These are phyloP conservation scores for rat (Rattus norvegicus) DNA, from an alignment of 2,113 vertebrate genomes.

Conservation along the genomic window DNA sequence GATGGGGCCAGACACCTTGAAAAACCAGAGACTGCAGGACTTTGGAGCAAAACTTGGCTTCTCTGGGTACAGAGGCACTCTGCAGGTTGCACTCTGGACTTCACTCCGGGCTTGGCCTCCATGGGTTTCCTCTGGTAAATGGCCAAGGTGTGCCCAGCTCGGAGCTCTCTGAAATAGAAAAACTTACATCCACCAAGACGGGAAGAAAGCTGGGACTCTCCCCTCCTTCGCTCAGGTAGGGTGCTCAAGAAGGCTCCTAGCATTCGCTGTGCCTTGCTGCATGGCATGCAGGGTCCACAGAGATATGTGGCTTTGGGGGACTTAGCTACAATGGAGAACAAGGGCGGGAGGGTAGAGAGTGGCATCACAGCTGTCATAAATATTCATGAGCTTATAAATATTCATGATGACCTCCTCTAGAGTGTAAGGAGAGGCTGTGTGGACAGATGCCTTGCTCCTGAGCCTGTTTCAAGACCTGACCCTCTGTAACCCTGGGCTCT, in stretches of 20 bases:
- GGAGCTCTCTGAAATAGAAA: neutral
- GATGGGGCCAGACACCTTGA: neutral
- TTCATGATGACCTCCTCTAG: neutral
- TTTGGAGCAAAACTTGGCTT: too few species aligned
- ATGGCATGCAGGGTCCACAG: neutral
- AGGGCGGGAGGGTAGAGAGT: constrained; percentile 18
- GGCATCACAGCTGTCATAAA: accelerated
- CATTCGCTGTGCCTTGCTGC: neutral
- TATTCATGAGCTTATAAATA: constrained; percentile 64
- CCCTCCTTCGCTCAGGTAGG: neutral
- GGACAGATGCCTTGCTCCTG: neutral
- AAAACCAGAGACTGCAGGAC: neutral
- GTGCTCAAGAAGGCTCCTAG: neutral
- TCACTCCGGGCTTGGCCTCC: neutral
- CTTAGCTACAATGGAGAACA: neutral
- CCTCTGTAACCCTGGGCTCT: neutral
- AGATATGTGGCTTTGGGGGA: neutral
- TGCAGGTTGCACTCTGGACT: neutral
- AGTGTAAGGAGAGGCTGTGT: neutral
- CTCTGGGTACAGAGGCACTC: neutral
- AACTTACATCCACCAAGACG: neutral
- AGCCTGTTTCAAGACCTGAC: neutral
- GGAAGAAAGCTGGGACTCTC: neutral
- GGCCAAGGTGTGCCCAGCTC: too few species aligned
- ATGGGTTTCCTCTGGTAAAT: neutral